Percentiles rank a stretch among this genome's conserved stretches.
Evolutionary conservation across 35 echinoderm and acorn worm species (phyloP).

Genomic region (Holothuria glaberrima): DNA sequence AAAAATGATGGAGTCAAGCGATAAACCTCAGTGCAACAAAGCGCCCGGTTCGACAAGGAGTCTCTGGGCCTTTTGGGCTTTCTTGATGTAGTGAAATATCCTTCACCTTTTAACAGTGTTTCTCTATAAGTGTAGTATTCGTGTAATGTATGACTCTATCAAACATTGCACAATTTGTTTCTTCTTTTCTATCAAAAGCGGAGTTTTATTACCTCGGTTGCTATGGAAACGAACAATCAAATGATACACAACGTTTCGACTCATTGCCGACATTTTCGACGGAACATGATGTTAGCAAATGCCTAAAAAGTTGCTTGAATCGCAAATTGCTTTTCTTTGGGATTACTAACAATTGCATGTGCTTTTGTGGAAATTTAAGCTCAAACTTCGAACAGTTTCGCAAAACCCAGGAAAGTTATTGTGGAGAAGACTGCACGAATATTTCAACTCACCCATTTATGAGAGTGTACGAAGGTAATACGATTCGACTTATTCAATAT

Average conservation of each 20-base stretch:
- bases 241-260: not conserved
- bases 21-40: too few relatives aligned
- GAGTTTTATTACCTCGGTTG: not conserved
- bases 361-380: constrained; percentile 21
- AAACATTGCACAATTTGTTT: too few relatives aligned
- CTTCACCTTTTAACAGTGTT: too few relatives aligned
- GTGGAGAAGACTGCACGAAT: not conserved
- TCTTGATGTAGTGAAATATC: too few relatives aligned
- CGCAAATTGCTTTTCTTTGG: not conserved
- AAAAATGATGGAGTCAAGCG: too few relatives aligned
- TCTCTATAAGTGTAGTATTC: too few relatives aligned
- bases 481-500: too few relatives aligned
- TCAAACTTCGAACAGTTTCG: not conserved
- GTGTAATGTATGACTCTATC: too few relatives aligned
- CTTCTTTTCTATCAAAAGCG: too few relatives aligned
- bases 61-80: too few relatives aligned
- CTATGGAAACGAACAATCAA: not conserved
- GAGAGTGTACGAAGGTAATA: constrained; percentile 4
- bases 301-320: not conserved
- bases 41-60: too few relatives aligned
- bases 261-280: not conserved
- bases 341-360: not conserved
- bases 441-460: not conserved
- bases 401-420: not conserved
- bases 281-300: not conserved